A percentile compares a stretch with the other conserved stretches of the same genome.
Conservation (phyloP, 2,797 vertebrate genomes). For the Cephalopachus bancanus region DNA sequence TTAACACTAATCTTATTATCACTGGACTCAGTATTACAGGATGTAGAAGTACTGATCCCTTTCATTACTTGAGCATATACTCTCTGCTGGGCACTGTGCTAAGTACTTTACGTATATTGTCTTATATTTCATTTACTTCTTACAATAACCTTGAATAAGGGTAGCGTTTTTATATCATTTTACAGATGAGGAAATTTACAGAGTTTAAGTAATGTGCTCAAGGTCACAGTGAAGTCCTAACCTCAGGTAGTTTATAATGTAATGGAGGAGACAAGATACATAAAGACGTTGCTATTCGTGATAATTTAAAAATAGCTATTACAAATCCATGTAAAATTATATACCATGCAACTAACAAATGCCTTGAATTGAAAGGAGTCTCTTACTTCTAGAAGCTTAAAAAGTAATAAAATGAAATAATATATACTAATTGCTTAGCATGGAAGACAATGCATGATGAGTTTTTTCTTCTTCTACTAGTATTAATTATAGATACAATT, state of each 20-base stretch:
- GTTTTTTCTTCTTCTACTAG: neutral
- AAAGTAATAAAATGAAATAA: neutral
- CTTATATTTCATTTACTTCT: conserved; percentile 24
- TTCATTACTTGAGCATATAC: neutral
- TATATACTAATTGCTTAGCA: neutral
- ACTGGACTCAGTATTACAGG: neutral
- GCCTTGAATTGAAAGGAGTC: neutral
- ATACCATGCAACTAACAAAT: neutral
- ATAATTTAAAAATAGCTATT: neutral
- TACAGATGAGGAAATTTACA: neutral
- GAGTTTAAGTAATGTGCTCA: neutral
- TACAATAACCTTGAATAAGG: neutral
- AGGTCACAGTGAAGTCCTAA: neutral
- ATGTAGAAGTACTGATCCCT: neutral
- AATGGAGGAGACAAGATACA: neutral
- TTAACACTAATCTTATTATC: neutral
- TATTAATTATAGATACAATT: neutral
- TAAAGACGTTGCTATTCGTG: neutral
- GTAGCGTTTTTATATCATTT: conserved; percentile 21
- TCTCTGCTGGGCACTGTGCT: neutral
- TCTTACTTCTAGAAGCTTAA: neutral
- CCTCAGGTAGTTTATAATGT: neutral
- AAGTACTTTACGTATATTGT: neutral
- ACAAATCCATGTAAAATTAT: neutral
- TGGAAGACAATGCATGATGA: neutral